These are phyloP conservation scores for Muraenolepis orangiensis DNA, from an alignment of 2,797 vertebrate genomes.

Conservation along the genomic window DNA sequence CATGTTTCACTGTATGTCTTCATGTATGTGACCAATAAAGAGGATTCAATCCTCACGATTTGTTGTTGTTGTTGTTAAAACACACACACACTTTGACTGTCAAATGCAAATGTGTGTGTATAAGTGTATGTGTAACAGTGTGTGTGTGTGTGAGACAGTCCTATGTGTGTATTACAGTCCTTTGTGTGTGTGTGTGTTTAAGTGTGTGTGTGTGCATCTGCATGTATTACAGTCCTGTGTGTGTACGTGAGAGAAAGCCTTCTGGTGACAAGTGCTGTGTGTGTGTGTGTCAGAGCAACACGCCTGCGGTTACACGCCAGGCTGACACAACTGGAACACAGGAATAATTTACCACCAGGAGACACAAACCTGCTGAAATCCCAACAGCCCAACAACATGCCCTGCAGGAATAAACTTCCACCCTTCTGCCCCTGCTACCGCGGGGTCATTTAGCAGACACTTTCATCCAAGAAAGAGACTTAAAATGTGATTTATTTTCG, in stretches of 20 bases:
- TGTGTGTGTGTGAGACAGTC: neutral
- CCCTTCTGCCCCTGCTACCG: too few relatives aligned
- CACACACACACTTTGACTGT: too few relatives aligned
- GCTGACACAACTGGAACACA: slow-evolving; percentile 36
- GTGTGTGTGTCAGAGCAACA: slow-evolving; percentile 26
- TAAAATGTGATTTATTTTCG: neutral
- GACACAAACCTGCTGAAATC: neutral
- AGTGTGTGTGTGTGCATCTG: neutral
- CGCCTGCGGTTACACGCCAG: neutral
- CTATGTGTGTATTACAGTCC: too few relatives aligned
- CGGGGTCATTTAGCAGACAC: neutral
- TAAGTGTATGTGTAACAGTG: neutral
- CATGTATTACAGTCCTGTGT: slow-evolving; percentile 9
- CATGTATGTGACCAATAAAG: too few relatives aligned
- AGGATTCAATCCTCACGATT: too few relatives aligned
- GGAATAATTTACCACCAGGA: neutral
- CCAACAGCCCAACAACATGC: neutral
- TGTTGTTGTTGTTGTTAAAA: too few relatives aligned
- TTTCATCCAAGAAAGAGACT: neutral
- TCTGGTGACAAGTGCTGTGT: slow-evolving; percentile 44
- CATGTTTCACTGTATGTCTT: too few relatives aligned
- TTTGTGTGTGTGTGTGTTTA: neutral
- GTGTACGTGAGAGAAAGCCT: slow-evolving; percentile 31
- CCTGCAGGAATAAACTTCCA: neutral
- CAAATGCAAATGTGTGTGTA: neutral